These are phyloP conservation scores for Theropithecus gelada DNA, from an alignment of 2,113 vertebrate genomes.

Conservation along the genomic window DNA sequence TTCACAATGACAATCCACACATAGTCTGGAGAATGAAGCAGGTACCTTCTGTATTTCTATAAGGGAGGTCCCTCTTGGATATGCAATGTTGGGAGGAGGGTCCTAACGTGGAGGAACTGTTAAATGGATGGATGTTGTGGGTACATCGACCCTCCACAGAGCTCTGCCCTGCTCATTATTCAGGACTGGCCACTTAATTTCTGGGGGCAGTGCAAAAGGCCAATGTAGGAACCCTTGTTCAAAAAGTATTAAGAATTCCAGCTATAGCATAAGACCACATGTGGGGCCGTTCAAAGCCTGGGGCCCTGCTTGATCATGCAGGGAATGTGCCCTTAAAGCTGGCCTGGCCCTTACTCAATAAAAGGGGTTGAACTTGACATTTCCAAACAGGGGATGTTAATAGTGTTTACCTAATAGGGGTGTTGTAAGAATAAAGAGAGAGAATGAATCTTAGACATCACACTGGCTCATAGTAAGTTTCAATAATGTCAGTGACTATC, in stretches of 20 bases:
- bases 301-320: accelerated
- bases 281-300: neutral
- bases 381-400: neutral
- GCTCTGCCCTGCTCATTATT: no score
- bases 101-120: accelerated
- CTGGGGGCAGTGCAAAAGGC: neutral
- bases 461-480: neutral
- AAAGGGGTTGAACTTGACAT: neutral
- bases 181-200: neutral
- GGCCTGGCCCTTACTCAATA: neutral
- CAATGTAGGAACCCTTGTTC: neutral
- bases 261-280: neutral
- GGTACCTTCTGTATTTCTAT: neutral
- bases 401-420: neutral
- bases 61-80: neutral
- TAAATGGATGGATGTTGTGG: neutral
- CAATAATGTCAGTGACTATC: neutral
- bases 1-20: neutral
- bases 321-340: neutral
- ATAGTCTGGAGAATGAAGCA: neutral
- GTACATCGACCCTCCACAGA: neutral
- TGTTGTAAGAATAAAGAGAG: neutral
- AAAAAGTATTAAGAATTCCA: conserved; percentile 15
- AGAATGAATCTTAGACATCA: neutral
- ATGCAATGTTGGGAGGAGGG: neutral